Conservation (phyloP, 2,797 vertebrate species). For the Thripadectes ignobilis region DNA sequence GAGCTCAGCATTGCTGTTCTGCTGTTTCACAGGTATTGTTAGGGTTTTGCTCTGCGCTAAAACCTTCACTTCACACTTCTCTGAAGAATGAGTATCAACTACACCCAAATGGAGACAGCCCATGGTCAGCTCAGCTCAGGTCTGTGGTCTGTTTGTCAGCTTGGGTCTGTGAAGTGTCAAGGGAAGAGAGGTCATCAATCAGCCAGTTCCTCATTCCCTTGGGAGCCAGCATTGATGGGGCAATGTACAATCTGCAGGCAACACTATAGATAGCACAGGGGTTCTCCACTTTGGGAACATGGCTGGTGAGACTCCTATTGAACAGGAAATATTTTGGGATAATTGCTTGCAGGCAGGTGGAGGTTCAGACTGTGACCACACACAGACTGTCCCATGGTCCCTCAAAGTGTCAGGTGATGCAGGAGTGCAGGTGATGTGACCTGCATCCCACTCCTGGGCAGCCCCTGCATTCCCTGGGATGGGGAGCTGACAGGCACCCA, state of each 20-base stretch:
- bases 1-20: not conserved
- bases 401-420: not conserved
- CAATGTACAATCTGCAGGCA: not conserved
- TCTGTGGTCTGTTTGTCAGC: not conserved
- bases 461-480: rapidly evolving
- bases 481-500: not conserved
- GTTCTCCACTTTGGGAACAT: rapidly evolving
- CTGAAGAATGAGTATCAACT: rapidly evolving
- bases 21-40: rapidly evolving
- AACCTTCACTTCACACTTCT: not conserved
- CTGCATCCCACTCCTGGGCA: not conserved
- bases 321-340: not conserved
- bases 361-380: not conserved
- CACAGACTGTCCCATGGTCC: not conserved
- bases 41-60: not conserved
- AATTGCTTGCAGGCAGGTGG: not conserved
- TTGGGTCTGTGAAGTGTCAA: not conserved
- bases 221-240: not conserved
- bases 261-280: rapidly evolving
- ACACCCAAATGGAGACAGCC: not conserved
- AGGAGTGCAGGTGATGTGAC: not conserved
- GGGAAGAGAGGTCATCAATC: not conserved
- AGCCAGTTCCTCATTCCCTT: not conserved
- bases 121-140: not conserved
- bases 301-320: not conserved